Evolutionary conservation across 2,113 vertebrate species (phyloP), one percentile per base, ranked within the genome.

Genomic region (Nothobranchius kuhntae): DNA sequence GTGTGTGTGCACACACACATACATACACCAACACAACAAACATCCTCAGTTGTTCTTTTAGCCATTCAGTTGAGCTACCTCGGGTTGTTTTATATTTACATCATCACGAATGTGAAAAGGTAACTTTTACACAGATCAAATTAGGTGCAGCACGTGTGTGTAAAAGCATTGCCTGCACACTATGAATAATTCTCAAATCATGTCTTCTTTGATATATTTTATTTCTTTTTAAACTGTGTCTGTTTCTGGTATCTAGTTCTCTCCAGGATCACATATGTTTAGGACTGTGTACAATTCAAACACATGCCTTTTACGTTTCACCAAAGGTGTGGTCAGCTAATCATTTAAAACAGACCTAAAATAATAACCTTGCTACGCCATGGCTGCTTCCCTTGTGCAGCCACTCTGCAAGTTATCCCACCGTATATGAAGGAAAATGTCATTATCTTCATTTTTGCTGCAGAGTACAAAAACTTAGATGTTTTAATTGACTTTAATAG

Each of bases 51-150:
- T 81, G 80, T 80, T 83, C 69, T 83, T 86, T 89, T 87, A 87
- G 89, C 86, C 83, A 91, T 91, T 89, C 82, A 78, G 84, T 91
- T 87, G 60, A 90, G 82, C 90, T 91, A 91, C 90, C 89, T 91
- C 90, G 82, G 81, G 79, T 57, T 86, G 71, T 82, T 87, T 85
- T 86, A 46, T 85, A 86, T 81, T 78, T 81, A 72, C 79, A 81
- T 87, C 74, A 82, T 87, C 74, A 71, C 75, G 74, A 78, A 54
- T 64, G 77, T 91, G 82, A 86, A 84, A 82, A 72, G 35, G 61
- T 51, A 63, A 81, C 77, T 72, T 83, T 81, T 80, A 79, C 73
- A 79, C 68, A 26, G 62, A 73, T 72, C 68, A 78, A 24, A 71
- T 82, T 80, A 81, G 81, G 85, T 68, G 77, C 84, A 66, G 72